phyloP scores from a whole-genome alignment of 2,888 invertebrate genomes.

The Drosophila koepferae region DNA sequence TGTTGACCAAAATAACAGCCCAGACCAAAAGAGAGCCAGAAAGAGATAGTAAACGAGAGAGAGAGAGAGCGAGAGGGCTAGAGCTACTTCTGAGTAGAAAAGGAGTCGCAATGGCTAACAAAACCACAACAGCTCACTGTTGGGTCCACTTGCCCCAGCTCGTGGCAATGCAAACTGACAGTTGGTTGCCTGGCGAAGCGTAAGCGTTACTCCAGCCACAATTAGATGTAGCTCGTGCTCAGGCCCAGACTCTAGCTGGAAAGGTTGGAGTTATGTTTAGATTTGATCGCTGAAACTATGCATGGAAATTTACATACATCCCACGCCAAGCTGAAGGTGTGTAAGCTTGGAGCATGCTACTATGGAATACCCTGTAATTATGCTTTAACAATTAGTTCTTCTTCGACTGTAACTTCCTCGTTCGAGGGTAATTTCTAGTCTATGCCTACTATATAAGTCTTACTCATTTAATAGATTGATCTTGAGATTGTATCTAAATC shows the following conservation, averaged over 20 bases:
- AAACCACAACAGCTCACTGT: slow-evolving; percentile 47
- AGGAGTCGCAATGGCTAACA: slow-evolving; percentile 34
- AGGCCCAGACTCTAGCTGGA: neutral
- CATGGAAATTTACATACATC: slow-evolving; percentile 11
- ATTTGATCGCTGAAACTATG: neutral
- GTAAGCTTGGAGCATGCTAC: neutral
- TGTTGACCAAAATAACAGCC: slow-evolving; percentile 59
- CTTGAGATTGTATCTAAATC: slow-evolving; percentile 39
- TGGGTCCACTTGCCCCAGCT: slow-evolving; percentile 29
- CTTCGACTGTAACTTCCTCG: neutral
- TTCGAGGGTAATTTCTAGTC: neutral
- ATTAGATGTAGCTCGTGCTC: slow-evolving; percentile 12
- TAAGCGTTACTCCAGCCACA: slow-evolving; percentile 14
- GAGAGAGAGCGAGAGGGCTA: neutral
- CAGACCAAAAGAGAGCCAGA: slow-evolving; percentile 14
- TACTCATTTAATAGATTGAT: slow-evolving; percentile 48
- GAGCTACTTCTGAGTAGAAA: neutral
- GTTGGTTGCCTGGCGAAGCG: slow-evolving; percentile 18
- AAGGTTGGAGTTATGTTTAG: slow-evolving; percentile 5
- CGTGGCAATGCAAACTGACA: slow-evolving; percentile 42
- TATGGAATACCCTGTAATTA: slow-evolving; percentile 1
- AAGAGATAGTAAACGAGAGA: neutral
- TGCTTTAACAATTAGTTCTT: neutral
- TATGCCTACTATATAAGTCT: neutral
- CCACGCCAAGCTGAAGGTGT: slow-evolving; percentile 13